These are phyloP conservation scores for Pantelozetes paolii DNA, from an alignment of 2,888 invertebrate genomes.

Conservation along the genomic window DNA sequence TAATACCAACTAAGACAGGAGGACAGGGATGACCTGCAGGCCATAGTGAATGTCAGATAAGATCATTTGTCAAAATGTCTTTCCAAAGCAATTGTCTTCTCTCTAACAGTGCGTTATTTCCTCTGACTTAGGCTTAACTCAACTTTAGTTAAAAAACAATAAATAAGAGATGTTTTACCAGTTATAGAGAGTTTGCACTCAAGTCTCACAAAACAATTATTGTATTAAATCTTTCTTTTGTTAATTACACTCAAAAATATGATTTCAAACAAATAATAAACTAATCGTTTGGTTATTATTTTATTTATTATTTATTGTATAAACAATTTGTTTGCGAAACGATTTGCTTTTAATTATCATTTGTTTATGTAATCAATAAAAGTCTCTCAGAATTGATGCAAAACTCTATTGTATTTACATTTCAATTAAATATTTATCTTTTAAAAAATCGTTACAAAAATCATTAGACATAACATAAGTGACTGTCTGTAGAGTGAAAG, in stretches of 20 bases:
- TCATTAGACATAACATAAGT: background rate
- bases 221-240: background rate
- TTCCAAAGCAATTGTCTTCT: background rate
- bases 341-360: background rate
- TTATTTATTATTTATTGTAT: too few relatives aligned
- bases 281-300: too few relatives aligned
- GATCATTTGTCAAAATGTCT: constrained; percentile 36
- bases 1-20: background rate
- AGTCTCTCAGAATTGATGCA: background rate
- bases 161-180: background rate
- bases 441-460: background rate
- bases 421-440: background rate
- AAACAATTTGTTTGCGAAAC: too few relatives aligned
- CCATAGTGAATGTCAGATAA: constrained; percentile 22
- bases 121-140: background rate
- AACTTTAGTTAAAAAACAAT: constrained; percentile 1
- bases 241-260: background rate
- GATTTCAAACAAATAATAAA: too few relatives aligned
- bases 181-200: background rate
- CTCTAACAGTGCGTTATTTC: background rate
- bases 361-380: background rate
- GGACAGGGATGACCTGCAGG: constrained; percentile 28
- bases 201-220: background rate
- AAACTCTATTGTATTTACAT: background rate
- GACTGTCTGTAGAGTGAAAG: too few relatives aligned